phyloP scores from a whole-genome alignment of 1,140 invertebrate species.

The Drosophila subobscura region DNA sequence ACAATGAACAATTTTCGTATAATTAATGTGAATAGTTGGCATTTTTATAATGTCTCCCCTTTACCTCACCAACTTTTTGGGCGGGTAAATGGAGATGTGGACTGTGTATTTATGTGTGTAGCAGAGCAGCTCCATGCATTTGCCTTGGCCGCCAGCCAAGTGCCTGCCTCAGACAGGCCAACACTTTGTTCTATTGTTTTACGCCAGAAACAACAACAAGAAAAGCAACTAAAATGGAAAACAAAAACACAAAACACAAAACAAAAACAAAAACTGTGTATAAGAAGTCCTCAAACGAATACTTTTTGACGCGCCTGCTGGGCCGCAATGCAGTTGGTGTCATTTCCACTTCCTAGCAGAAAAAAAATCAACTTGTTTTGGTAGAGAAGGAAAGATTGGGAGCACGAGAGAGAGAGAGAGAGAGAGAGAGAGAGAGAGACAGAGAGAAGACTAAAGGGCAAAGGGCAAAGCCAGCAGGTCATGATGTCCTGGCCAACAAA shows the following conservation, averaged over 20 bases:
- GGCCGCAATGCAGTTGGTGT: slow-evolving; percentile 74
- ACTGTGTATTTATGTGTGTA: slow-evolving; percentile 48
- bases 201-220: slow-evolving; percentile 37
- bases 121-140: slow-evolving; percentile 4
- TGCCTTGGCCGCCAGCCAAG: slow-evolving; percentile 66
- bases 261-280: slow-evolving; percentile 52
- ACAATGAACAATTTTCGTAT: slow-evolving; percentile 55
- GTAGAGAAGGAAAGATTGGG: no score
- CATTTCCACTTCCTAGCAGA: slow-evolving; percentile 54
- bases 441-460: background rate
- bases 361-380: slow-evolving; percentile 34
- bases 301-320: slow-evolving; percentile 69
- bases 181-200: slow-evolving; percentile 71
- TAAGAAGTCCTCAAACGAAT: slow-evolving; percentile 65
- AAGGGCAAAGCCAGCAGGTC: background rate
- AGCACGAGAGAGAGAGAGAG: background rate
- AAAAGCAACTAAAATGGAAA: background rate
- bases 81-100: slow-evolving; percentile 31
- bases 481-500: background rate
- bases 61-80: slow-evolving; percentile 17
- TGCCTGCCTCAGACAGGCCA: slow-evolving; percentile 65
- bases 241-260: slow-evolving; percentile 16
- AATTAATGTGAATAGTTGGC: slow-evolving; percentile 61
- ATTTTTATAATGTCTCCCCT: slow-evolving; percentile 37
- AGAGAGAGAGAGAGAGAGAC: background rate